Base-by-base conservation (phyloP, 2,113 vertebrate genomes). In the Phoxinus phoxinus region DNA sequence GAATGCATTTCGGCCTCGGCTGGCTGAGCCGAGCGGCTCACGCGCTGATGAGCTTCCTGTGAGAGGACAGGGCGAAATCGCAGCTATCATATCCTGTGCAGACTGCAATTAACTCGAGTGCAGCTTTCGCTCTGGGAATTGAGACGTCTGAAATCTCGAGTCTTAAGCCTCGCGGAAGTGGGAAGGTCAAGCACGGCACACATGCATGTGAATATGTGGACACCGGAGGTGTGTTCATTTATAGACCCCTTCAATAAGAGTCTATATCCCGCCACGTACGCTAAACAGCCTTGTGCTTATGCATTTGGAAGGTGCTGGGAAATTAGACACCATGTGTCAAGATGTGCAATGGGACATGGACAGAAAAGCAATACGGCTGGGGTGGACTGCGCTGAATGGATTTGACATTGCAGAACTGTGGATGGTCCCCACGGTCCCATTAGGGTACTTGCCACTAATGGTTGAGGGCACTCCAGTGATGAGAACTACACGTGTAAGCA, bases 81-180 rank as follows among this genome's bases (percentile, higher is more conserved):
- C 56, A 17, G 63, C 86, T 86, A 88, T 86, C 88, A 79, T 84
- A 77, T 65, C 8, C 51, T 25, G 72, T 53, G 75, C 85, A 85
- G 86, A 74, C 86, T 48, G 53, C 88, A 89, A 89, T 89, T 88
- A 89, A 89, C 85, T 89, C 59, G 25, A 89, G 88, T 88, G 85
- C 77, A 25, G 77, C 83, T 86, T 77, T 56, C 76, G 65, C 84
- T 81, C 83, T 2, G 85, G 69, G 88, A 67, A 87, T 81, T 89
- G 86, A 84, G 87, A 65, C 35, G 56, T 58, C 78, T 61, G 73
- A 74, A 86, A 86, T 86, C 83, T 77, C n/a, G 56, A 80, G 30
- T 56, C 73, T 86, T 88, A 63, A 87, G 80, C 79, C 69, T 41
- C 7, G 4, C 69, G 30, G 74, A 56, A 41, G 44, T 56, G 12